phyloP scores from a whole-genome alignment of 2,113 vertebrate genomes.

The Atlantisia rogersi region DNA sequence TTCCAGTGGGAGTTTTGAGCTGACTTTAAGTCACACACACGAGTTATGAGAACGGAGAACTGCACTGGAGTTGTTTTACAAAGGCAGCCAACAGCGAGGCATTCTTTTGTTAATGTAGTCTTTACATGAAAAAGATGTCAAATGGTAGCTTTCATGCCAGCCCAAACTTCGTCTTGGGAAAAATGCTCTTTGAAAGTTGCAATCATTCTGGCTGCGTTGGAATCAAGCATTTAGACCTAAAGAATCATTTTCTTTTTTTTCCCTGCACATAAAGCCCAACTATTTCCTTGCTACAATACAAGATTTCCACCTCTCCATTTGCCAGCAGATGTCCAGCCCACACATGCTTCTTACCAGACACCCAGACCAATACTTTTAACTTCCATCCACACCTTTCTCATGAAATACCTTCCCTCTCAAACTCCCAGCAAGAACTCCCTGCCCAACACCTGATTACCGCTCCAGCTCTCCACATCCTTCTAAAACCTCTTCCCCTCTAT shows the following conservation, averaged over 20 bases:
- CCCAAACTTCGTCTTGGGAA: constrained; percentile 23
- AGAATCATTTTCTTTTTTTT: not conserved
- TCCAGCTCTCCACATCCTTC: not conserved
- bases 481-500: not conserved
- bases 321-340: not conserved
- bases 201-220: not conserved
- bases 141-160: constrained; percentile 49
- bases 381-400: not conserved
- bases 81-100: constrained; percentile 24
- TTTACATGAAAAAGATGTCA: constrained; percentile 38
- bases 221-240: constrained; percentile 10
- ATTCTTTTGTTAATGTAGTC: constrained; percentile 42
- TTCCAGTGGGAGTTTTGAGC: constrained; percentile 10
- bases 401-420: not conserved
- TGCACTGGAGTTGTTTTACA: constrained; percentile 16
- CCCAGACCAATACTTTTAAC: not conserved
- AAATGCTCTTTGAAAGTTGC: constrained; percentile 43
- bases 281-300: not conserved
- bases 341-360: not conserved
- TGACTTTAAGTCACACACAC: not conserved
- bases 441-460: not conserved
- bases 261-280: not conserved
- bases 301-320: not conserved
- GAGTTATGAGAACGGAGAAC: not conserved
- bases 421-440: not conserved